Percentiles rank a stretch among this genome's conserved stretches.
Conservation (phyloP, 2,797 vertebrate genomes). For the Euphonia xanthogaster region DNA sequence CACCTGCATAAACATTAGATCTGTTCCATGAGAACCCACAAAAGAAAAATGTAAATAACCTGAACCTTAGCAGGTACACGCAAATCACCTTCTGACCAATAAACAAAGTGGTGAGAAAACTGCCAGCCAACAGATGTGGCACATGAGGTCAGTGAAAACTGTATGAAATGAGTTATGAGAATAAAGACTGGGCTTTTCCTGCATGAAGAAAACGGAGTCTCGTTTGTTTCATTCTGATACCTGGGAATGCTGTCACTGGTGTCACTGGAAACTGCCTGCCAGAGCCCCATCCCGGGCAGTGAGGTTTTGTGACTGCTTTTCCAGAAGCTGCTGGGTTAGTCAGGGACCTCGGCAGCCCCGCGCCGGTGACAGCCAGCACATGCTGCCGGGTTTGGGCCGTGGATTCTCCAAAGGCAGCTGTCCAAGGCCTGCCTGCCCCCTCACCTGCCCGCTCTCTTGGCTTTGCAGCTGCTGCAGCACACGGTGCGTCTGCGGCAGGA, state of each 20-base stretch:
- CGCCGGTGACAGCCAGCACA: neutral
- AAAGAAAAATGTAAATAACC: neutral
- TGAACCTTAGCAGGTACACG: neutral
- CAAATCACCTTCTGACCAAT: neutral
- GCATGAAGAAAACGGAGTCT: neutral
- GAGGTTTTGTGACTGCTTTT: neutral
- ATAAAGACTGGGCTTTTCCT: neutral
- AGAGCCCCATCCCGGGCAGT: neutral
- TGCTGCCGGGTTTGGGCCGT: accelerated
- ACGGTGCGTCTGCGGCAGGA: conserved; percentile 79
- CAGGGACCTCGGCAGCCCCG: neutral
- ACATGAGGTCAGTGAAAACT: neutral
- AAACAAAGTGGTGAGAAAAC: neutral
- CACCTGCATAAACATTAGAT: neutral
- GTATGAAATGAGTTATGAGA: neutral
- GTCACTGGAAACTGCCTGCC: accelerated
- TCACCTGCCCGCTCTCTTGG: neutral
- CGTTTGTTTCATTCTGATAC: neutral
- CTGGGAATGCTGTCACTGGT: neutral
- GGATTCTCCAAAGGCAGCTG: accelerated
- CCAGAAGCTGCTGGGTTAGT: neutral
- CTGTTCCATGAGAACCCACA: neutral
- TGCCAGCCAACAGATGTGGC: neutral
- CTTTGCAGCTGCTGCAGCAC: conserved; percentile 83
- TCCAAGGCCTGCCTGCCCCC: accelerated